These are phyloP conservation scores for Nematostella vectensis DNA, from an alignment of 92 coral and sea anemone genomes.

Conservation along the genomic window DNA sequence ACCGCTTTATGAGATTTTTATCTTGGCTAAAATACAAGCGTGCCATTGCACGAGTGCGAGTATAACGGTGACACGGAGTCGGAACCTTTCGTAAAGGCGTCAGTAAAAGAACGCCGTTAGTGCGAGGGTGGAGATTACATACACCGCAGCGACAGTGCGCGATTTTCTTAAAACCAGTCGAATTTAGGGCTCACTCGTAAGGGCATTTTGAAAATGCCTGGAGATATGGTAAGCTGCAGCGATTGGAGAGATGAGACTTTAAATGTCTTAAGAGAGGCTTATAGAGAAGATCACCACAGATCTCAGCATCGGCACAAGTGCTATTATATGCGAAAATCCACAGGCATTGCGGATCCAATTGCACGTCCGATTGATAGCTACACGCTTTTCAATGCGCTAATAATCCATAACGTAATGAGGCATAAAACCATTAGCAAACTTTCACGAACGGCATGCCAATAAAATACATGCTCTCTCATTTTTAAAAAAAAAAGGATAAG, in stretches of 20 bases:
- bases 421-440: too few species aligned
- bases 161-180: not conserved
- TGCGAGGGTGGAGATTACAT: not conserved
- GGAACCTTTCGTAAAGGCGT: not conserved
- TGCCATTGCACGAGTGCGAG: too few species aligned
- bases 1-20: not conserved
- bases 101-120: not conserved
- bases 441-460: too few species aligned
- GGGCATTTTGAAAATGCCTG: constrained; percentile 2
- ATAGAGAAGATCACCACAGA: not conserved
- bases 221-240: not conserved
- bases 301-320: not conserved
- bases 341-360: not conserved
- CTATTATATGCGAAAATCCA: not conserved
- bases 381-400: too few species aligned
- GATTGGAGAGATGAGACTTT: constrained; percentile 5
- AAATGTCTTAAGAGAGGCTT: constrained; percentile 4
- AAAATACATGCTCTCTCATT: too few species aligned
- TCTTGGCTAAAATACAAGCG: not conserved
- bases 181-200: not conserved
- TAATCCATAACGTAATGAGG: too few species aligned
- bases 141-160: not conserved
- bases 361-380: too few species aligned
- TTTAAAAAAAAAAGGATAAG: not conserved
- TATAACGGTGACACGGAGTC: constrained; percentile 4